Conservation (phyloP, 2,113 vertebrate species). For the Mus musculus region GRCm39 chr15:91054501-91055000, state of each 20-base stretch:
- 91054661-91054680: neutral
- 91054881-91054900: conserved; percentile 58
- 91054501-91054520: conserved; percentile 15
- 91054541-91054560: neutral
- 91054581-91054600: neutral
- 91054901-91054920: neutral
- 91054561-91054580: neutral
- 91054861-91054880: conserved; percentile 41
- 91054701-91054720: neutral
- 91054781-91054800: neutral
- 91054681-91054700: neutral
- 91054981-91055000: conserved; percentile 16
- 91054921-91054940: conserved; percentile 51
- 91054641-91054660: neutral
- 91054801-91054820: neutral
- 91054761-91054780: neutral
- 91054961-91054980: conserved; percentile 62
- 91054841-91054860: conserved; percentile 20
- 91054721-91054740: conserved; percentile 50
- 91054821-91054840: conserved; percentile 25
- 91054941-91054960: conserved; percentile 58
- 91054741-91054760: neutral
- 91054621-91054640: neutral
- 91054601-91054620: neutral
- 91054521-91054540: conserved; percentile 6